Base-by-base conservation (phyloP, 2,113 vertebrate genomes). In the Dicentrarchus labrax region DNA sequence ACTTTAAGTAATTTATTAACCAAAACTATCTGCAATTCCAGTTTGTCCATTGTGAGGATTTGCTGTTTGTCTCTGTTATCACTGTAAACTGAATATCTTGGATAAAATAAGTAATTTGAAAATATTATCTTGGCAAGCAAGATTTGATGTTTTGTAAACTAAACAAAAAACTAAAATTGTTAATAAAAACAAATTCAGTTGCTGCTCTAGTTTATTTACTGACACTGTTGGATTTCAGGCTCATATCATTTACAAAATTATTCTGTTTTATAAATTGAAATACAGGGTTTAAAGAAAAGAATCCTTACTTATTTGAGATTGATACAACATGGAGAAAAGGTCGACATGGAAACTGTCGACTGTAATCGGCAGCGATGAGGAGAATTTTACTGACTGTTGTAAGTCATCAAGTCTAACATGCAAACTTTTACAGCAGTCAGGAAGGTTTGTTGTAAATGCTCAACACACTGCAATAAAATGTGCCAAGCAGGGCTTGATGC, bases 391-490 rank as follows among this genome's bases (percentile, higher is more conserved):
- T 56, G 67, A 73, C 78, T 85, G 84, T 80, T 82, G 69, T 78
- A 85, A 76, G 70, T 88, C 84, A 73, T 85, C 88, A 41, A 64
- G 76, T 87, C 83, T 64, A 56, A 87, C 80, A 79, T 81, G 66
- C 67, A 86, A 91, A 91, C 78, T 86, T 91, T 91, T 68, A 91
- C 86, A 85, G 43, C 86, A 86, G 76, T 76, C 76, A 86, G 68
- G 81, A 91, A 90, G 88, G 89, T 90, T 93, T 92, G 86, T 87
- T 92, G 90, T 93, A 92, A 93, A 93, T 85, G 91, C 77, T 88
- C 84, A 86, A 92, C 90, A 91, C 16, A 69, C 81, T 83, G 90
- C 84, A 86, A 72, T 92, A 92, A 94, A 93, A 91, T 88, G 90
- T 88, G 84, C 77, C 89, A 91, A 89, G 88, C 85, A 15, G 89